phyloP scores from a whole-genome alignment of 2,113 vertebrate genomes.

The Oryzias curvinotus region DNA sequence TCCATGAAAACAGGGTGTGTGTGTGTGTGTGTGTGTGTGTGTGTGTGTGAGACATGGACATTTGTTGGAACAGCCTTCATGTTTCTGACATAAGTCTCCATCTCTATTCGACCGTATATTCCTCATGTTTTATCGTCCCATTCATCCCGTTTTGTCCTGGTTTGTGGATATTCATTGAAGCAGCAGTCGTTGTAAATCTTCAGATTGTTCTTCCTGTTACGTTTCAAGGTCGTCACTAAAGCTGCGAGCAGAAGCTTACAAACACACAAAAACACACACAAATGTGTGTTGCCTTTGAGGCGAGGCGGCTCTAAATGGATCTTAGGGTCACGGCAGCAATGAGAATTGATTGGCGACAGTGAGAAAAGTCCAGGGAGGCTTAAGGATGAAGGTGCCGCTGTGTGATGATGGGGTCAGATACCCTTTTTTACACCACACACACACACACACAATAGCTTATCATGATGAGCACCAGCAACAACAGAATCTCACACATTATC shows the following conservation, averaged over 20 bases:
- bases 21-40: neutral
- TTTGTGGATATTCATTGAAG: neutral
- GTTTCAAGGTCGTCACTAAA: constrained; percentile 40
- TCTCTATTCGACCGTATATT: neutral
- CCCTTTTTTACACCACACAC: neutral
- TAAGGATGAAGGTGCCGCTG: constrained; percentile 25
- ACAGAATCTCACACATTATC: neutral
- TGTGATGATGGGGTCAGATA: constrained; percentile 43
- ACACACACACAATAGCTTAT: neutral
- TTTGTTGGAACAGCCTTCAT: neutral
- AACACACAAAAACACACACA: neutral
- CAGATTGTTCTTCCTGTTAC: constrained; percentile 9
- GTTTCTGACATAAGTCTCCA: neutral
- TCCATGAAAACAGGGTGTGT: no score
- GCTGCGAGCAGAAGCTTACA: neutral
- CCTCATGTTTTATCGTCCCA: neutral
- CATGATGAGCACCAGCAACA: neutral
- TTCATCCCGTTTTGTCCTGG: neutral
- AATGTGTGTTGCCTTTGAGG: constrained; percentile 9
- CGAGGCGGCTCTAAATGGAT: constrained; percentile 48
- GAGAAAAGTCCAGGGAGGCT: constrained; percentile 14
- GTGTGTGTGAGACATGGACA: neutral
- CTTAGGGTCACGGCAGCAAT: constrained; percentile 10
- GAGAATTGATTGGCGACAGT: constrained; percentile 54
- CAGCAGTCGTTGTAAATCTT: neutral